Percentiles rank a stretch among this genome's conserved stretches.
phyloP scores from a whole-genome alignment of 2,797 vertebrate genomes.

The Sebastes minor region DNA sequence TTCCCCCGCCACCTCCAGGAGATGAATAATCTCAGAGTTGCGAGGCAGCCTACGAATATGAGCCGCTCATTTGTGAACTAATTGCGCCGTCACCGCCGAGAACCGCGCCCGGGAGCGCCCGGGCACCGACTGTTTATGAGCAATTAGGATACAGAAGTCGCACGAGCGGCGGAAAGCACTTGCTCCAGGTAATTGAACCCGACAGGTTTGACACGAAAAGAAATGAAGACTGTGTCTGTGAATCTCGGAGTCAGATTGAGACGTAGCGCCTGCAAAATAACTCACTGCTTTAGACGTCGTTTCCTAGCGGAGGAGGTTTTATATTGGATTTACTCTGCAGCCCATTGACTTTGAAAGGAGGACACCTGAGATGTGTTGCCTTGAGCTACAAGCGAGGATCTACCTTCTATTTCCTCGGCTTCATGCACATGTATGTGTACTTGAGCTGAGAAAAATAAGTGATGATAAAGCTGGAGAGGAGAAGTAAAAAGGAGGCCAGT shows the following conservation, averaged over 20 bases:
- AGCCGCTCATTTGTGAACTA: constrained; percentile 67
- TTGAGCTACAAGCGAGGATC: neutral
- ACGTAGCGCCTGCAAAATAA: constrained; percentile 4
- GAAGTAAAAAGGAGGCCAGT: constrained; percentile 15
- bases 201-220: constrained; percentile 52
- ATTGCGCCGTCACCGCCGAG: constrained; percentile 39
- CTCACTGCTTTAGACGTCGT: neutral
- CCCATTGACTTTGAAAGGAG: constrained; percentile 28
- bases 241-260: constrained; percentile 30
- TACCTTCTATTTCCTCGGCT: neutral
- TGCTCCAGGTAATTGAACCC: constrained; percentile 59
- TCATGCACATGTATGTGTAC: neutral
- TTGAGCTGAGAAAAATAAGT: neutral
- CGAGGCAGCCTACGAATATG: constrained; percentile 29
- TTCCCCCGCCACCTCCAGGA: constrained; percentile 20
- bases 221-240: constrained; percentile 34
- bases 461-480: neutral
- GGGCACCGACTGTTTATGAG: constrained; percentile 48
- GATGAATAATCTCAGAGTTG: constrained; percentile 40
- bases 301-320: constrained; percentile 12
- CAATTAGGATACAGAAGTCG: constrained; percentile 71
- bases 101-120: constrained; percentile 22
- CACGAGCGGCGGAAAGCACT: constrained; percentile 31
- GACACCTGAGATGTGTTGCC: constrained; percentile 32
- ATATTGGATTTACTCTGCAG: constrained; percentile 8